Evolutionary conservation across 2,888 invertebrate genomes (phyloP), one percentile per base, ranked within the genome.

Genomic region (Abrostola tripartita): DNA sequence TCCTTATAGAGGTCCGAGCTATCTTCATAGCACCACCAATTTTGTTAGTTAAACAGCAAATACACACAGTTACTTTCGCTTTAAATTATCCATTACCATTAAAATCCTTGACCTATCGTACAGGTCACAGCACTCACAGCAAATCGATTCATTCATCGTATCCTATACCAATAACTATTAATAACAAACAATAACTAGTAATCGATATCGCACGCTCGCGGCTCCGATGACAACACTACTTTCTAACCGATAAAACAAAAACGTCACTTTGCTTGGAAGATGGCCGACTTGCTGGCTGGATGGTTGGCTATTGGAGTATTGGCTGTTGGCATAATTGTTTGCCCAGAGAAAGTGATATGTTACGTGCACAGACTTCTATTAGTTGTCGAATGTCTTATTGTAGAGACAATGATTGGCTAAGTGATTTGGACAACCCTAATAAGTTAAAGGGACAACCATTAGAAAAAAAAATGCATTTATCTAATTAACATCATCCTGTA

Each of bases 161-260:
- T 42, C 5, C 44, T 44, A 9, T 24, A 47, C 8, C 44, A 47
- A 47, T 47, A 24, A 24, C 24, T 47, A 44, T 44, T 44, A 14
- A 47, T 24, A 9, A 47, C 44, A 49, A 35, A 49, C 49, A 35
- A 24, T 35, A 49, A 49, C 36, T 36, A 11, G 35, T 8, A 44
- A 56, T 40, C 44, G 50, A 51, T 42, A 42, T 42, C 50, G 6
- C 37, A 14, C 37, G 9, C 9, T 37, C 0, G 24, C 37, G 42
- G 61, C 0, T 12, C 37, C 53, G 61, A 57, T 56, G 35, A 65
- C 65, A 47, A 36, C 14, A 51, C 61, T 24, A 73, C 78, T 78
- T 80, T 78, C 80, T 78, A 79, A 44, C 71, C 60, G 51, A 78
- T 77, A 74, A 65, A 78, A 78, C 78, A 79, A 74, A n/a, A 71